phyloP scores from a whole-genome alignment of 2,888 invertebrate species.

The Sesamia inferens region DNA sequence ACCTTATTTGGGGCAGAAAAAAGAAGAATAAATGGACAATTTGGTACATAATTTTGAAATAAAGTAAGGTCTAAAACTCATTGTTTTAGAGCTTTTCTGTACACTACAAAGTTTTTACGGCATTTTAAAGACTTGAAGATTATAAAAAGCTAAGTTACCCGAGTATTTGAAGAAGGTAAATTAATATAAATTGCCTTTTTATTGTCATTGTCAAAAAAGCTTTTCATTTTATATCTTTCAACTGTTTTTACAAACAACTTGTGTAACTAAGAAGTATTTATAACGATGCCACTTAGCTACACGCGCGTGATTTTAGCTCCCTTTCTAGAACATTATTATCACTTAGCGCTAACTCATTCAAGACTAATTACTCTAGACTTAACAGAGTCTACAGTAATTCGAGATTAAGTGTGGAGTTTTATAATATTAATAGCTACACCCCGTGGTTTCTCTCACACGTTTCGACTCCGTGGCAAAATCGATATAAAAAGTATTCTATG shows the following conservation, averaged over 20 bases:
- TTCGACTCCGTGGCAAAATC: no score
- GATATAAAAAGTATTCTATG: no score
- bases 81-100: constrained; percentile 30
- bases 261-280: not conserved
- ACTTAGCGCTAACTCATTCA: not conserved
- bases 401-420: no score
- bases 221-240: not conserved
- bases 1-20: constrained; percentile 32
- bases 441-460: no score
- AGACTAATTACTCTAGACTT: not conserved
- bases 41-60: constrained; percentile 39
- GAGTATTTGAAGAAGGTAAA: constrained; percentile 16
- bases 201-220: not conserved
- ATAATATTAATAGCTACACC: no score
- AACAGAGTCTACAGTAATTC: no score
- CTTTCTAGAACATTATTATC: not conserved
- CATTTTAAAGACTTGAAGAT: constrained; percentile 18
- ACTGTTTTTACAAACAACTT: not conserved
- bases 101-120: constrained; percentile 24
- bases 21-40: constrained; percentile 16
- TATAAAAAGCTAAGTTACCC: constrained; percentile 21
- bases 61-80: constrained; percentile 24
- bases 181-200: constrained; percentile 1
- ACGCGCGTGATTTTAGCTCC: not conserved
- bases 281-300: not conserved